These are phyloP conservation scores for Phocides pigmalion DNA, from an alignment of 1,140 invertebrate genomes.

Conservation along the genomic window DNA sequence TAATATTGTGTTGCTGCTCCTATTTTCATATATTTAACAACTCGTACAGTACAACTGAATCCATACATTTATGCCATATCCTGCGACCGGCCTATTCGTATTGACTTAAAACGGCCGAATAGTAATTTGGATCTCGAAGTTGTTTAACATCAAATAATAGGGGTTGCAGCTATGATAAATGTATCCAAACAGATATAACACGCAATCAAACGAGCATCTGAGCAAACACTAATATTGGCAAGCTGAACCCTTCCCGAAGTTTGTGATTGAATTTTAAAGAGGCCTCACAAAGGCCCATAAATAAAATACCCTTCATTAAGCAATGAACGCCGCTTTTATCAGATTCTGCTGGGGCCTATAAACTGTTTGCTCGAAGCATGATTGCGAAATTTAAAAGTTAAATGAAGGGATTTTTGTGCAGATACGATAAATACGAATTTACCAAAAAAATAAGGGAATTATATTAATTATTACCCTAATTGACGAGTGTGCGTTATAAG, in stretches of 20 bases:
- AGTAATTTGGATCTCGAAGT: background rate
- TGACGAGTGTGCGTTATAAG: background rate
- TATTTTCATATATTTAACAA: no score
- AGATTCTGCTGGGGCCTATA: conserved; percentile 14
- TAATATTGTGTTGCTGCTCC: no score
- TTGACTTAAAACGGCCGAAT: no score
- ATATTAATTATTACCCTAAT: background rate
- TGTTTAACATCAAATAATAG: conserved; percentile 1
- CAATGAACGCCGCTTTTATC: conserved; percentile 19
- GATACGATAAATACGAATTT: conserved; percentile 1
- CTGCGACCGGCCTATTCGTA: no score
- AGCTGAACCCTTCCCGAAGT: conserved; percentile 27
- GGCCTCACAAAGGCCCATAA: conserved; percentile 27
- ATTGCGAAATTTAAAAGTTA: conserved; percentile 18
- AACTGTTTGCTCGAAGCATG: conserved; percentile 13
- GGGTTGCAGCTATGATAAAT: background rate
- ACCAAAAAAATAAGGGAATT: background rate
- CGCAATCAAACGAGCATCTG: conserved; percentile 17
- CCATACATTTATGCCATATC: no score
- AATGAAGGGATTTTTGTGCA: background rate
- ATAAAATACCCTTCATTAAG: conserved; percentile 21
- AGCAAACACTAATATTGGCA: conserved; percentile 30
- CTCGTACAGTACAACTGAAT: no score
- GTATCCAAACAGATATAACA: conserved; percentile 9
- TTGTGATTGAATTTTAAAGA: conserved; percentile 29